Conservation (phyloP, 2,113 vertebrate species). For the Tautogolabrus adspersus region DNA sequence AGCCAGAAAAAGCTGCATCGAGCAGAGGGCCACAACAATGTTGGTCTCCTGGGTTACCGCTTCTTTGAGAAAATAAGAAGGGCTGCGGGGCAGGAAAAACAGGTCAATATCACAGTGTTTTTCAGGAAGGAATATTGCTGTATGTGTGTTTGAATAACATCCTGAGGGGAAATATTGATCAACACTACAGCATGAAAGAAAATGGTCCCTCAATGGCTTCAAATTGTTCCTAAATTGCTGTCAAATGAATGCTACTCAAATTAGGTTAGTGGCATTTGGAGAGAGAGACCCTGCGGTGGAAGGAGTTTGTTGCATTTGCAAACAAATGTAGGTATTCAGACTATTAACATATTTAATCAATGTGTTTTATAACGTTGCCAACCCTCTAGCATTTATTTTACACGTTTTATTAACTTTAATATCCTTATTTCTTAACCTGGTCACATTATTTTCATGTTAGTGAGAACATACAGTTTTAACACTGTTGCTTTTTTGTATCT, state of each 20-base stretch:
- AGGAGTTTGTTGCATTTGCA: conserved; percentile 30
- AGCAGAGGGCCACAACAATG: conserved; percentile 64
- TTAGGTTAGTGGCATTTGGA: conserved; percentile 36
- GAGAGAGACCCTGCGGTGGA: conserved; percentile 9
- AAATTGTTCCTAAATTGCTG: conserved; percentile 80
- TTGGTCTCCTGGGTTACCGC: conserved; percentile 61
- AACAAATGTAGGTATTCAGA: neutral
- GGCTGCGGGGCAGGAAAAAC: conserved; percentile 75
- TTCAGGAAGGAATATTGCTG: conserved; percentile 78
- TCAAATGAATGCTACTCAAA: conserved; percentile 75
- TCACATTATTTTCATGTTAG: neutral
- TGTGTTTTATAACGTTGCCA: neutral
- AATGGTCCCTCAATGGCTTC: conserved; percentile 64
- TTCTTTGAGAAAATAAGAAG: conserved; percentile 76
- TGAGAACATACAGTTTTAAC: conserved; percentile 2
- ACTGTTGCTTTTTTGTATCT: conserved; percentile 30
- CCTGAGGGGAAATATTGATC: conserved; percentile 79
- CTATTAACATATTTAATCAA: conserved; percentile 6
- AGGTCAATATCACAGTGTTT: conserved; percentile 81
- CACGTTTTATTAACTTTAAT: neutral
- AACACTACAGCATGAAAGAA: conserved; percentile 73
- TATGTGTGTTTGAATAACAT: conserved; percentile 80
- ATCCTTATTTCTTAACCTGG: neutral
- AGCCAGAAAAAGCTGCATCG: conserved; percentile 49
- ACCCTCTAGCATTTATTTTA: neutral